Percentiles rank a stretch among this genome's conserved stretches.
Evolutionary conservation across 2,797 vertebrate genomes (phyloP).

Genomic region (Trichosurus vulpecula): DNA sequence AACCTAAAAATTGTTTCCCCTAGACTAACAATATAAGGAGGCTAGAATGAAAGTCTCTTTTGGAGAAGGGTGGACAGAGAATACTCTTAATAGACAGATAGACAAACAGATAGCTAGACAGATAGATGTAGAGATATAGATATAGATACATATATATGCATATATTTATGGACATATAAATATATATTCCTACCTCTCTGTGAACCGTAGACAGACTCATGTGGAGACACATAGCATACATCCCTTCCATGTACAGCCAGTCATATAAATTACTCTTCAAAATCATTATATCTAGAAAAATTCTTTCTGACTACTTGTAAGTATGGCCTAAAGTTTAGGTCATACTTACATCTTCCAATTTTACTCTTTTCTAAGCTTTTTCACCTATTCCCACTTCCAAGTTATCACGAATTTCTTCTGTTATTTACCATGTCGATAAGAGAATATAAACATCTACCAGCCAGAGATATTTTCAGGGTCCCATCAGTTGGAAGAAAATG

Average conservation of each 20-base stretch:
- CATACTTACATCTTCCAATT: neutral
- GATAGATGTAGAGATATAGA: too few relatives aligned
- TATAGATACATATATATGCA: neutral
- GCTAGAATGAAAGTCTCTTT: neutral
- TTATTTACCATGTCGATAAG: neutral
- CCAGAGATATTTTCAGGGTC: neutral
- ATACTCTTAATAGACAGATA: neutral
- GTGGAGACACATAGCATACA: neutral
- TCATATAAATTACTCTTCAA: neutral
- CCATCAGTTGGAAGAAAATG: neutral
- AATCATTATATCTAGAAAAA: neutral
- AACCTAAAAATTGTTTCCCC: neutral
- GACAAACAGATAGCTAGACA: neutral
- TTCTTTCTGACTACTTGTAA: neutral
- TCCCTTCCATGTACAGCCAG: neutral
- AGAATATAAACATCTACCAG: neutral
- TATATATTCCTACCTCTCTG: neutral
- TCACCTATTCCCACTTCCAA: neutral
- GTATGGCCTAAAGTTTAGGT: neutral
- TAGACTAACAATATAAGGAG: neutral
- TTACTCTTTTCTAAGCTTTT: neutral
- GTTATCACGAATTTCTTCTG: neutral
- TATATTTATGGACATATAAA: neutral
- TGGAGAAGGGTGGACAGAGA: neutral
- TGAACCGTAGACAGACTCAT: neutral